Evolutionary conservation across 2,113 vertebrate genomes (phyloP), one percentile per base, ranked within the genome.

Genomic region (Tursiops truncatus): DNA sequence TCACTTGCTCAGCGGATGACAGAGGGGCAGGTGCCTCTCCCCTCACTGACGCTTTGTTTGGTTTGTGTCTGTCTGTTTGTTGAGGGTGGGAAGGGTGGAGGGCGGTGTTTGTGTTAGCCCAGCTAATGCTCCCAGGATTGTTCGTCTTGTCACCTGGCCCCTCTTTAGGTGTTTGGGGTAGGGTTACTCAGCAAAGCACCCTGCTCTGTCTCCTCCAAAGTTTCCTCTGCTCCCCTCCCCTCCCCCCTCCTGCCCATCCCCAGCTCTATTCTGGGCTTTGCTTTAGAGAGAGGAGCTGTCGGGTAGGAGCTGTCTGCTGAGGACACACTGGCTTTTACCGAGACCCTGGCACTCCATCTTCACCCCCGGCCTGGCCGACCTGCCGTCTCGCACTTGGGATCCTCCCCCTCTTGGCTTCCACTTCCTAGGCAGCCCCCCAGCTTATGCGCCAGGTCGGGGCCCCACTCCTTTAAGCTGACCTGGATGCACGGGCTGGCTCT

Each of bases 361-460:
- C 3, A 18, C 26, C 20, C 14, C 13, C 4, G 47, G 2, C 8
- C 33, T 3, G 25, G 8, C 3, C 0, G 6, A n/a, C 36, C 23
- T 11, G 31, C 67, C 33, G 28, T 47, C 93, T 73, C 58, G 33
- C 3, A 41, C 18, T 26, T 23, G 68, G 53, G 58, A n/a, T 1
- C 36, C n/a, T 26, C 21, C 1, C 21, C n/a, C 18, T 77, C 65
- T 85, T 0, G 14, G 73, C 2, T 53, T 86, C 68, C n/a, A 33
- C 70, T 62, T 80, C 5, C 4, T 8, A 13, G 44, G 50, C 5
- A 82, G 62, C 36, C 8, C 71, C 17, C 10, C 2, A 14, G 2
- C 33, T 67, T 53, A 65, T 26, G 38, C 88, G 68, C 0, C 0
- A 0, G 73, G 47, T 28, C 79, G 53, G 86, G 47, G 8, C 13